Conservation (phyloP, 2,113 vertebrate genomes). For the Callipepla squamata region DNA sequence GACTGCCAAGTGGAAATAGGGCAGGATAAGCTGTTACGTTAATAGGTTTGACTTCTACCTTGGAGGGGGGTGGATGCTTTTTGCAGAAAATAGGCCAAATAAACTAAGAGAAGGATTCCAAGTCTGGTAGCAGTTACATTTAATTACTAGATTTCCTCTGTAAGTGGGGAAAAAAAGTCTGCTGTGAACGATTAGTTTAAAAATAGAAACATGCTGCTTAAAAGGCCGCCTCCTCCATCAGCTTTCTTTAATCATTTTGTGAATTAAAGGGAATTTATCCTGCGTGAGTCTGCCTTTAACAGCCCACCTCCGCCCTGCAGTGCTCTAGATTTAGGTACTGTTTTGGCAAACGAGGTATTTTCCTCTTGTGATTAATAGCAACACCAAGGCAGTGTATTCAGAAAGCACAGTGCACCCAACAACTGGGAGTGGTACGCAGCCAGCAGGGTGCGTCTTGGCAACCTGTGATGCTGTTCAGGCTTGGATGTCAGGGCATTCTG, state of each 20-base stretch:
- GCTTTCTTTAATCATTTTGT: conserved; percentile 7
- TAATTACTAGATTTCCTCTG: conserved; percentile 9
- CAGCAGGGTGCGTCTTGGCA: not conserved
- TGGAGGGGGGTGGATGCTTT: not conserved
- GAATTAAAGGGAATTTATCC: not conserved
- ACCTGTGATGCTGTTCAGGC: not conserved
- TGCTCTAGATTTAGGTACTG: not conserved
- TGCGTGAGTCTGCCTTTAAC: not conserved
- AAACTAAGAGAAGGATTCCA: conserved; percentile 5
- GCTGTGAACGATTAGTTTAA: conserved; percentile 21
- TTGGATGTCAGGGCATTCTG: not conserved
- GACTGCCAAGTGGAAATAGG: conserved; percentile 59
- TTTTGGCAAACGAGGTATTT: not conserved
- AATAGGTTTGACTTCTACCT: conserved; percentile 57
- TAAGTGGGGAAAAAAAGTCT: conserved; percentile 42
- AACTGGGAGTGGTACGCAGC: not conserved
- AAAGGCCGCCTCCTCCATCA: not conserved
- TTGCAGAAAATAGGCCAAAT: conserved; percentile 40
- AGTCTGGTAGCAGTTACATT: conserved; percentile 33
- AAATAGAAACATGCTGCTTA: conserved; percentile 31
- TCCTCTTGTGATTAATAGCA: accelerated
- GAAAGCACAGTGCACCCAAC: not conserved
- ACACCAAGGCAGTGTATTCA: accelerated
- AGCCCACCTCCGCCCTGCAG: not conserved
- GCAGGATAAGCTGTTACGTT: conserved; percentile 61